phyloP scores from a whole-genome alignment of 2,113 vertebrate species.

The Crotalus helleri region DNA sequence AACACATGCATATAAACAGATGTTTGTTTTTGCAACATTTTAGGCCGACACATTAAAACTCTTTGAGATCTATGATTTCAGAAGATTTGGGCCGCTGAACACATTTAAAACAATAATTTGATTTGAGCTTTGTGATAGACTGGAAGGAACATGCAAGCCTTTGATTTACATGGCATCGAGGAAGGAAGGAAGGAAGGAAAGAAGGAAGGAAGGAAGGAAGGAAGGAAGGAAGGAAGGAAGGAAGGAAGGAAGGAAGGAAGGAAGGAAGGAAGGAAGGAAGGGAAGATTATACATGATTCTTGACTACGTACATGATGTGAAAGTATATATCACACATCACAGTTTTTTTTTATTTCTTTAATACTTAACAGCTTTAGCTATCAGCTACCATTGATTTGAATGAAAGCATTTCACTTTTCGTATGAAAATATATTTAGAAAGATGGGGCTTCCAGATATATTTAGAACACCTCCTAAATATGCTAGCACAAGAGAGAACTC shows the following conservation, averaged over 20 bases:
- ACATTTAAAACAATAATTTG: background rate
- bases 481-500: background rate
- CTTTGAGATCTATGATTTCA: background rate
- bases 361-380: background rate
- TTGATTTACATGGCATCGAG: background rate
- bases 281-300: background rate
- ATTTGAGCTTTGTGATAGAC: background rate
- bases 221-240: background rate
- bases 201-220: background rate
- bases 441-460: background rate
- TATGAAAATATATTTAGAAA: background rate
- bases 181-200: no score
- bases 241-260: background rate
- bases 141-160: background rate
- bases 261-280: background rate
- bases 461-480: background rate
- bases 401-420: background rate
- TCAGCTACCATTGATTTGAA: background rate
- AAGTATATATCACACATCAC: background rate
- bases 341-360: background rate
- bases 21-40: background rate
- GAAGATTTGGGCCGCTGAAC: background rate
- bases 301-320: background rate
- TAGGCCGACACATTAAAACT: background rate
- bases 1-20: background rate